Conservation (phyloP, 2,113 vertebrate species). For the Oplegnathus fasciatus region DNA sequence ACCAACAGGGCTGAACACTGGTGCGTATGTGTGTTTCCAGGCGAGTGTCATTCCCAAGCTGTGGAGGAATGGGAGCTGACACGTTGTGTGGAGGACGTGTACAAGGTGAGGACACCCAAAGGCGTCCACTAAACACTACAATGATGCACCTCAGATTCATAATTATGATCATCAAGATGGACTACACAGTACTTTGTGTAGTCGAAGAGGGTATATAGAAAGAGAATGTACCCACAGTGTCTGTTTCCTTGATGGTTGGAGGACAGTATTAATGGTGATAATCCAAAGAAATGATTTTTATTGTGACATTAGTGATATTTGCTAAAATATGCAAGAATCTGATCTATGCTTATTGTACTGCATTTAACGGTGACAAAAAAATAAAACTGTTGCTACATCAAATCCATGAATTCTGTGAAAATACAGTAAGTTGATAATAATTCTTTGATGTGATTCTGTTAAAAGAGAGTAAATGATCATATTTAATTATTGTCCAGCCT, state of each 20-base stretch:
- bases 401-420: not conserved
- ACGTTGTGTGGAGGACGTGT: conserved; percentile 89
- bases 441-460: not conserved
- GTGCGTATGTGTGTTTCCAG: conserved; percentile 55
- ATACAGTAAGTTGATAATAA: not conserved
- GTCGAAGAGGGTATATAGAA: not conserved
- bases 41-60: conserved; percentile 51
- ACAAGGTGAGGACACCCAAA: conserved; percentile 86
- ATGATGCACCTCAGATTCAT: not conserved
- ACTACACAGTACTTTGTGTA: not conserved
- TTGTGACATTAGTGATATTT: not conserved
- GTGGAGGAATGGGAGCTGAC: conserved; percentile 90
- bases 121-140: no score
- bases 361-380: not conserved
- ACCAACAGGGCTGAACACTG: not conserved
- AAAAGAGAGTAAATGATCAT: not conserved
- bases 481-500: not conserved
- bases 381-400: not conserved
- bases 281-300: not conserved
- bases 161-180: not conserved
- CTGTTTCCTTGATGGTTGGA: not conserved
- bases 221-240: not conserved
- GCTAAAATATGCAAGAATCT: not conserved
- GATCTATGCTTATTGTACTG: not conserved
- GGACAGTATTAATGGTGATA: not conserved